Evolutionary conservation across 2,113 vertebrate genomes (phyloP), one percentile per base, ranked within the genome.

Genomic region (Puffinus mauretanicus): DNA sequence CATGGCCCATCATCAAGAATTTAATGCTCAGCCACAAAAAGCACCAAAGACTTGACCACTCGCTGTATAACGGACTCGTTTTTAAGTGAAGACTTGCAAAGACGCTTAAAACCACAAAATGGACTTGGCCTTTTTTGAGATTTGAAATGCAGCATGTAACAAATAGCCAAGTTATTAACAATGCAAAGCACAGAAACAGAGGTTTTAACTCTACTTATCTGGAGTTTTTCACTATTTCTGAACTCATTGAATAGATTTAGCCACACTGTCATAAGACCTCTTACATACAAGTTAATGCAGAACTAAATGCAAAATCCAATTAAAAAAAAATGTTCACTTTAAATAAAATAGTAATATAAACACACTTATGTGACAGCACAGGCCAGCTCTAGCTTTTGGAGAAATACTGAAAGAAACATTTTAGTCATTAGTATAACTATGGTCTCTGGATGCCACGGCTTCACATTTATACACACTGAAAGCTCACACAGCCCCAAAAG

Each of bases 391-490:
- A 73, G 29, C 8, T 77, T 79, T 95, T 85, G 38, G 54, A 91
- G 58, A 80, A 89, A 66, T 25, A 82, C 12, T n/a, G 51, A 82
- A 92, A 22, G 32, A 95, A 94, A 93, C 20, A 77, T 44, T 92
- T 83, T 22, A 77, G 34, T 82, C 19, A 71, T 40, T 55, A 62
- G 27, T 17, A 29, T 49, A 88, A 40, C 30, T 82, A 17, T 15
- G 42, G 16, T 92, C 32, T 62, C 24, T 88, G 20, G 9, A 70
- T 34, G 32, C n/a, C 61, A 57, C 26, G 67, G 13, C 11, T 66
- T 83, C 40, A 34, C 24, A 14, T 85, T 85, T 44, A 62, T 29
- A 69, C 4, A 3, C 21, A 24, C 10, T 73, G 58, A 49, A 89
- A 89, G 40, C 40, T 73, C 40, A 76, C n/a, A 79, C 8, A 84